These are phyloP conservation scores for Lamprologus tigripictilis DNA, from an alignment of 2,113 vertebrate species.

Conservation along the genomic window DNA sequence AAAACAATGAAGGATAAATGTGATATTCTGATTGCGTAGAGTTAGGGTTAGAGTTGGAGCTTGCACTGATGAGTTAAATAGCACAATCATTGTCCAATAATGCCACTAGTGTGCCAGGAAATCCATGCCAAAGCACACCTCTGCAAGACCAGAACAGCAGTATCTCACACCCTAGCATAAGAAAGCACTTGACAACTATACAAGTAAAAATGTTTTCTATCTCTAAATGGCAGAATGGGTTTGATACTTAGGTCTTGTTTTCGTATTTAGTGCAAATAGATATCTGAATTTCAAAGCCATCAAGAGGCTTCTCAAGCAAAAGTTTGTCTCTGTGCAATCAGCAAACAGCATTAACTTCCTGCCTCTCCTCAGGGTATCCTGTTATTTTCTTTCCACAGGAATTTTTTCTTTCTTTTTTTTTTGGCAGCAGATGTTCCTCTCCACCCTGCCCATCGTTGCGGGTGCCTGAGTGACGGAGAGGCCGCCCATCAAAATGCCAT, in stretches of 20 bases:
- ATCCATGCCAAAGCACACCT: background rate
- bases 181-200: background rate
- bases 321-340: background rate
- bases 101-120: background rate
- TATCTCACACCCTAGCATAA: background rate
- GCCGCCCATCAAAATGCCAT: conserved; percentile 56
- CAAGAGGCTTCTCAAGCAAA: background rate
- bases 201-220: background rate
- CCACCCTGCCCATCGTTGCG: background rate
- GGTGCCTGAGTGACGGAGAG: conserved; percentile 22
- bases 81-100: background rate
- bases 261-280: background rate
- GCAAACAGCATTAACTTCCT: background rate
- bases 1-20: background rate
- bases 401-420: background rate
- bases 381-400: background rate
- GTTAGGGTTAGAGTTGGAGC: background rate
- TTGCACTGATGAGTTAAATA: background rate
- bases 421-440: conserved; percentile 59
- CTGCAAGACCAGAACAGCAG: background rate
- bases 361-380: background rate
- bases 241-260: background rate
- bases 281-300: background rate
- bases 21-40: background rate
- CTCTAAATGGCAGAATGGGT: background rate